Base-by-base conservation (phyloP, 1,140 invertebrate species). In the Colletes gigas region DNA sequence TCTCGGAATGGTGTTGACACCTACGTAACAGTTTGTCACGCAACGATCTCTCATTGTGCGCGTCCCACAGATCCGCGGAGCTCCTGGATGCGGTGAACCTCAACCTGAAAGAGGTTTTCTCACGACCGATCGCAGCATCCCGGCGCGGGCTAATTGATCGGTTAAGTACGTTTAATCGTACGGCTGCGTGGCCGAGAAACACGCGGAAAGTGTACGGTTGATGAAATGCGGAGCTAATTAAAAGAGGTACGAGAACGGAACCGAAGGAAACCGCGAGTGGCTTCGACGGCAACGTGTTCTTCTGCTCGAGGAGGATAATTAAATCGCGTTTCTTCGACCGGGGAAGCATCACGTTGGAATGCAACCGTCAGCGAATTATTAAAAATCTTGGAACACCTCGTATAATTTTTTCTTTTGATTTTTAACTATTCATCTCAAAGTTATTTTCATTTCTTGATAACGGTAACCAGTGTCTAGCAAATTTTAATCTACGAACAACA, bases 1-100 rank as follows among this genome's bases (percentile, higher is more conserved):
- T 57, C 71, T 65, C 78, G 84, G 86, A 88, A 87, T 85, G 81
- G 83, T 81, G 87, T 82, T 83, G 86, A 88, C 87, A 87, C 88
- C 86, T 84, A 89, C 88, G 79, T 85, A 85, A 83, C 78, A 62
- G 76, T 70, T 69, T 62, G 72, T 78, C 80, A 77, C 83, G 80
- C 72, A 84, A 85, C 79, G 82, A 83, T 79, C 67, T 80, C 76
- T 54, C 30, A 66, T 75, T 75, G 71, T 74, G 10, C 21, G 10
- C 4, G 8, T 15, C 60, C n/a, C 59, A 63, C 59, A 57, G 72
- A 63, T 63, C 59, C 19, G 21, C 15, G 14, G 55, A 17, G 39
- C 21, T 67, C 41, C 62, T 67, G 50, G n/a, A 65, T 66, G 1
- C 39, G 10, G 6, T 19, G 17, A 47, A 39, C 19, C 10, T 62